phyloP scores from a whole-genome alignment of 2,888 invertebrate species.

The Brachyptera risi region DNA sequence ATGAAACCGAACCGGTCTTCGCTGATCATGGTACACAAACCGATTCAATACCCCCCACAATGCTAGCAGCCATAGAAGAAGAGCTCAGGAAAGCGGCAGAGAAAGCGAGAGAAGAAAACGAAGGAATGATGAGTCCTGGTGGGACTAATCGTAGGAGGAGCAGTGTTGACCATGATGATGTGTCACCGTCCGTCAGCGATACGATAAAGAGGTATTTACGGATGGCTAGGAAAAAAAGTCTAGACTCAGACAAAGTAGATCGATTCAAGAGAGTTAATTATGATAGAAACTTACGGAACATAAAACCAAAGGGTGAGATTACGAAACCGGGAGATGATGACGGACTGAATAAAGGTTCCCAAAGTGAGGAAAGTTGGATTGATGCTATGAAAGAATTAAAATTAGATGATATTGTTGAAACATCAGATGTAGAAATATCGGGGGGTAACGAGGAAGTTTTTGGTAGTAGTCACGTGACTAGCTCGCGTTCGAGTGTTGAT shows the following conservation, averaged over 20 bases:
- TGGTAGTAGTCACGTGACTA: constrained; percentile 50
- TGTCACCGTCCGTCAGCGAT: constrained; percentile 82
- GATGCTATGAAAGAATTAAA: constrained; percentile 38
- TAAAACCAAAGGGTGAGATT: constrained; percentile 71
- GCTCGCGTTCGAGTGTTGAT: constrained; percentile 46
- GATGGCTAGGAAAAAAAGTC: constrained; percentile 84
- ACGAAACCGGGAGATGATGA: constrained; percentile 75
- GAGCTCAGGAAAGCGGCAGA: constrained; percentile 48
- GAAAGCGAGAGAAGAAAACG: constrained; percentile 41
- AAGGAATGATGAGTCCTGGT: constrained; percentile 23
- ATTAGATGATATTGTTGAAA: constrained; percentile 18
- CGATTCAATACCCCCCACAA: constrained; percentile 53
- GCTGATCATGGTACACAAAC: constrained; percentile 60
- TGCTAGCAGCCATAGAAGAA: constrained; percentile 49
- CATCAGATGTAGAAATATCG: constrained; percentile 44
- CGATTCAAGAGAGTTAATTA: constrained; percentile 85
- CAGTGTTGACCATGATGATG: constrained; percentile 78
- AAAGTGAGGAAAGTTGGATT: constrained; percentile 75
- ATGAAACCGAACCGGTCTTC: constrained; percentile 53
- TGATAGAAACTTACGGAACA: constrained; percentile 77
- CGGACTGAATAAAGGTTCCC: constrained; percentile 68
- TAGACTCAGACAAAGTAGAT: constrained; percentile 74
- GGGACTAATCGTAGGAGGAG: constrained; percentile 53
- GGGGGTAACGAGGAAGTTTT: constrained; percentile 45
- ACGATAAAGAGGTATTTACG: constrained; percentile 80